phyloP scores from a whole-genome alignment of 2,113 vertebrate species.

The Micromys minutus region DNA sequence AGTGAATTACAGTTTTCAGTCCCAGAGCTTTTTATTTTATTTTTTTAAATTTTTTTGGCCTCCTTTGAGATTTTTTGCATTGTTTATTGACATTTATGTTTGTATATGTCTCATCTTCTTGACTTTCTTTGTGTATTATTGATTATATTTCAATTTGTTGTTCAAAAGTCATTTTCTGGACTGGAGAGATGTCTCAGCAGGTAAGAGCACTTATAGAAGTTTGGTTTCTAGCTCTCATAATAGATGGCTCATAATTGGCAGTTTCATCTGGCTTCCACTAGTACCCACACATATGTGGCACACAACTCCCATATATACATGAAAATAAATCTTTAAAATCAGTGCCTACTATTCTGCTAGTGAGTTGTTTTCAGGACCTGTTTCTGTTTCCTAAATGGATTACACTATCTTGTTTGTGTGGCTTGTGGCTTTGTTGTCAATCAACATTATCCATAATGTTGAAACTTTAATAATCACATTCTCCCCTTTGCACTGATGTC shows the following conservation, averaged over 20 bases:
- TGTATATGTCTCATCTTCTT: background rate
- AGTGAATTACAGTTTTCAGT: background rate
- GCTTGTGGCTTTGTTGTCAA: background rate
- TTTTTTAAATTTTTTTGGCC: background rate
- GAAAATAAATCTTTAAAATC: background rate
- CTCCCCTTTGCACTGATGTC: background rate
- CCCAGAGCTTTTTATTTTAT: background rate
- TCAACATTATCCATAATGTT: background rate
- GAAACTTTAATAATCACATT: background rate
- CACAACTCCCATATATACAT: too few species aligned
- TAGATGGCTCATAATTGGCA: background rate
- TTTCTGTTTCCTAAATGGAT: background rate
- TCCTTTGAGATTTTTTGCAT: background rate
- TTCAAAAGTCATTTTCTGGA: background rate
- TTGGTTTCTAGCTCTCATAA: background rate
- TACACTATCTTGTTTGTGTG: background rate
- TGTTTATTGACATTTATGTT: background rate
- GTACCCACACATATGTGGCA: background rate
- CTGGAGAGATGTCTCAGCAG: background rate
- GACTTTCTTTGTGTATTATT: background rate
- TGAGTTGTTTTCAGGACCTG: background rate
- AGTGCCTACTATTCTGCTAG: background rate
- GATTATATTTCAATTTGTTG: background rate
- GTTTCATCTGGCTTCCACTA: background rate
- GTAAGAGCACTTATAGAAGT: background rate